phyloP scores from a whole-genome alignment of 2,888 invertebrate species.

The Allophyes oxyacanthae region DNA sequence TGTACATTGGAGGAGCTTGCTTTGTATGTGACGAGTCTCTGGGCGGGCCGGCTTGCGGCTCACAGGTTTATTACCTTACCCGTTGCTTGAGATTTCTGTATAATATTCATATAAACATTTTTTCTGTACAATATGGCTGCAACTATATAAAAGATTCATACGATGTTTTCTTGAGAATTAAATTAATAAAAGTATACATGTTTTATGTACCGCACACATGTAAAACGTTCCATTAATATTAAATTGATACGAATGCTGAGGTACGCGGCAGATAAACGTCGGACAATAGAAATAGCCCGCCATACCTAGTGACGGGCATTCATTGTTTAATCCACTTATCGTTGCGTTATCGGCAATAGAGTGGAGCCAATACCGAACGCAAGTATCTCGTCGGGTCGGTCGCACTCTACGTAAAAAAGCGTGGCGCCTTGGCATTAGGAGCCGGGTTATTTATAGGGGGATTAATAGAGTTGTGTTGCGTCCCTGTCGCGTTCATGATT shows the following conservation, averaged over 20 bases:
- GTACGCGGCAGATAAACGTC: conserved; percentile 20
- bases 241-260: conserved; percentile 23
- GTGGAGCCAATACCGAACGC: conserved; percentile 35
- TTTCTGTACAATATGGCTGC: background rate
- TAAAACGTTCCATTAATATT: conserved; percentile 37
- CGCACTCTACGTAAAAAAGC: conserved; percentile 68
- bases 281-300: conserved; percentile 19
- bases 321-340: conserved; percentile 53
- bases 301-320: conserved; percentile 26
- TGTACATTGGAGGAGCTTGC: conserved; percentile 22
- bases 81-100: background rate
- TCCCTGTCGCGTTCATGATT: conserved; percentile 57
- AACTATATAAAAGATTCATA: background rate
- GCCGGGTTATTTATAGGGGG: conserved; percentile 81
- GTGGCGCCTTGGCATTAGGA: conserved; percentile 84
- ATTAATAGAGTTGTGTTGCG: conserved; percentile 64
- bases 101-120: conserved; percentile 2
- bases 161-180: background rate
- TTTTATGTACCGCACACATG: conserved; percentile 1
- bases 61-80: conserved; percentile 6
- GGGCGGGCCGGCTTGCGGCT: conserved; percentile 11
- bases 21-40: conserved; percentile 14
- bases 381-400: conserved; percentile 67
- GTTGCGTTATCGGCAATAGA: conserved; percentile 38
- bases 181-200: background rate